Base-by-base conservation (phyloP, 2,888 invertebrate genomes). In the Scaptomyza cyrtandrae region DNA sequence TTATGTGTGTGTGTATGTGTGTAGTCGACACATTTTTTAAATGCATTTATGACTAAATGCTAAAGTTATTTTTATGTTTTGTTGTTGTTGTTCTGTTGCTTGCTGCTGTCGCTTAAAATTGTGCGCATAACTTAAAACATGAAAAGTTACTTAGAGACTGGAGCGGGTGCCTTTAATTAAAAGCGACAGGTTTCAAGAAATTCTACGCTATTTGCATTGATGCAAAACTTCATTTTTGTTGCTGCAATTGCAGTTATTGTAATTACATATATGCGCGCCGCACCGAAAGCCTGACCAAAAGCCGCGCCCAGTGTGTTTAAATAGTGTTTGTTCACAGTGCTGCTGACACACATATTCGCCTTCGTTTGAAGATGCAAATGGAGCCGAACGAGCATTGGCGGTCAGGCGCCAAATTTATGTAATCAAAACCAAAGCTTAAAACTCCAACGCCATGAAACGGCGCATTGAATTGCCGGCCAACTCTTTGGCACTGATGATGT, bases 41-140 rank as follows among this genome's bases (percentile, higher is more conserved):
- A 83, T 84, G 85, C 85, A 81, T 85, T 86, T 86, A 84, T 84
- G 83, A 84, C 83, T 84, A 79, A 86, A 84, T 84, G 86, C 87
- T 33, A 81, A 79, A 84, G 85, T 63, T 84, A 86, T 84, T 84
- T 86, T 44, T 52, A 52, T 46, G 46, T 29, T 61, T 13, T 65
- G 63, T 31, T 54, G 24, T 24, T 46, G 24, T 16, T 53, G 74
- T 37, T n/a, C n/a, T n/a, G n/a, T n/a, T n/a, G n/a, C n/a, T n/a
- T n/a, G n/a, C n/a, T 58, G 33, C 10, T 33, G 9, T 33, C 76
- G 84, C 81, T 80, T 76, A 72, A 83, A 75, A 86, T 82, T 83
- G 84, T 73, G 78, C 86, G 80, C 86, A 84, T 84, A 81, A 77
- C 70, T 78, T 66, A 61, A 69, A 80, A 86, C 85, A 86, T 88